Evolutionary conservation across 2,888 invertebrate genomes (phyloP).

Genomic region (Drosophila mulleri): DNA sequence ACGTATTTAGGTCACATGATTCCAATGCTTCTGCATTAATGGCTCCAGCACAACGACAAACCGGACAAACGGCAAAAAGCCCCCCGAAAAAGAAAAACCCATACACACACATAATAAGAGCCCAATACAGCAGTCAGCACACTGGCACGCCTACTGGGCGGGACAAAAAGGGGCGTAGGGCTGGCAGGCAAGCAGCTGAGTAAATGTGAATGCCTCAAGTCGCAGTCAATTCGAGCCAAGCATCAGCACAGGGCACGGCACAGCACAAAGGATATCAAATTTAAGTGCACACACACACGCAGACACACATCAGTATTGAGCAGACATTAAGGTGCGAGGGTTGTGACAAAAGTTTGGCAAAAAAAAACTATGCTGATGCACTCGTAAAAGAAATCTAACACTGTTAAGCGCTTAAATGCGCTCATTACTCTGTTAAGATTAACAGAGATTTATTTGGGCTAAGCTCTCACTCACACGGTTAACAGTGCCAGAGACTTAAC

Average conservation of each 20-base stretch:
- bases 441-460: not conserved
- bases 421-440: not conserved
- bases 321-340: not conserved
- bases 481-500: too few relatives aligned
- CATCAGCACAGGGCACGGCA: slow-evolving; percentile 31
- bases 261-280: slow-evolving; percentile 78
- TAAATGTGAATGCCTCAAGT: slow-evolving; percentile 63
- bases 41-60: slow-evolving; percentile 39
- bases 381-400: too few relatives aligned
- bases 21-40: slow-evolving; percentile 68
- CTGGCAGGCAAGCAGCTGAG: slow-evolving; percentile 20
- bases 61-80: slow-evolving; percentile 66
- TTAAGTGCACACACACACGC: slow-evolving; percentile 71
- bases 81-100: slow-evolving; percentile 4
- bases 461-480: too few relatives aligned
- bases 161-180: not conserved
- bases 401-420: too few relatives aligned
- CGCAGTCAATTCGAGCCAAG: slow-evolving; percentile 60
- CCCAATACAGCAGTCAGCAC: slow-evolving; percentile 34
- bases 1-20: slow-evolving; percentile 77
- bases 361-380: not conserved
- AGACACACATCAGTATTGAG: slow-evolving; percentile 3
- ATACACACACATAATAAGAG: slow-evolving; percentile 51
- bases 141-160: slow-evolving; percentile 40
- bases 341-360: not conserved